Percentiles rank a stretch among this genome's conserved stretches.
Evolutionary conservation across 2,797 vertebrate species (phyloP).

Genomic region (Gymnoscopelus microlampas): DNA sequence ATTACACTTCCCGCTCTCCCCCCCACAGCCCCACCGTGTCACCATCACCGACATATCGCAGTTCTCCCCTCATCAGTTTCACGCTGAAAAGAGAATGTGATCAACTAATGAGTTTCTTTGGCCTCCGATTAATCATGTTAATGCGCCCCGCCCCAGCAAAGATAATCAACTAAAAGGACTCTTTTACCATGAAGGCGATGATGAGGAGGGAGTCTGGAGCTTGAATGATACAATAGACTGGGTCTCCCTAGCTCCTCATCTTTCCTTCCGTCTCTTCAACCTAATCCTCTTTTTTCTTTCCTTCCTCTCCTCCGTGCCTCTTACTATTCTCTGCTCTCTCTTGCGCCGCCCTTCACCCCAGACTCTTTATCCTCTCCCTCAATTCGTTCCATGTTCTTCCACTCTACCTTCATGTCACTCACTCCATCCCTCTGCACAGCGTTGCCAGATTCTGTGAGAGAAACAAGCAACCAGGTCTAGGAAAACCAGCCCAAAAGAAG

Average conservation of each 20-base stretch:
- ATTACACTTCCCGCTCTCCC: constrained; percentile 55
- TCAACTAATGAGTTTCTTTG: constrained; percentile 64
- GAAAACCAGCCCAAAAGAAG: too few relatives aligned
- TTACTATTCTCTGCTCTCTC: constrained; percentile 43
- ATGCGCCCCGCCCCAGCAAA: constrained; percentile 62
- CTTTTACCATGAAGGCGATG: constrained; percentile 25
- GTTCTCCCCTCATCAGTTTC: constrained; percentile 55
- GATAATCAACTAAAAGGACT: constrained; percentile 44
- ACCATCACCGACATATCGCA: constrained; percentile 28
- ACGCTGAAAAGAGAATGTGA: constrained; percentile 49
- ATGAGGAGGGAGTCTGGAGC: constrained; percentile 30
- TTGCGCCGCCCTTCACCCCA: constrained; percentile 27
- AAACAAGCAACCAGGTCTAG: too few relatives aligned
- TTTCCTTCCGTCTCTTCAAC: constrained; percentile 50
- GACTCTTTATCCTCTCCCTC: constrained; percentile 40
- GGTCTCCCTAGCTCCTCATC: not conserved
- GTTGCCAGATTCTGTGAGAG: too few relatives aligned
- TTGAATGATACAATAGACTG: constrained; percentile 6
- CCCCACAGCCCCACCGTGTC: constrained; percentile 19
- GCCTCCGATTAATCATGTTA: constrained; percentile 71
- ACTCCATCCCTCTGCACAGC: constrained; percentile 12
- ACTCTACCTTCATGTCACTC: constrained; percentile 9
- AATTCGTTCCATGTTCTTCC: constrained; percentile 5
- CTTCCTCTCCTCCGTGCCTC: constrained; percentile 29
- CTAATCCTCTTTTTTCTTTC: constrained; percentile 38